Evolutionary conservation across 2,113 vertebrate genomes (phyloP).

Genomic region (Eleginops maclovinus): DNA sequence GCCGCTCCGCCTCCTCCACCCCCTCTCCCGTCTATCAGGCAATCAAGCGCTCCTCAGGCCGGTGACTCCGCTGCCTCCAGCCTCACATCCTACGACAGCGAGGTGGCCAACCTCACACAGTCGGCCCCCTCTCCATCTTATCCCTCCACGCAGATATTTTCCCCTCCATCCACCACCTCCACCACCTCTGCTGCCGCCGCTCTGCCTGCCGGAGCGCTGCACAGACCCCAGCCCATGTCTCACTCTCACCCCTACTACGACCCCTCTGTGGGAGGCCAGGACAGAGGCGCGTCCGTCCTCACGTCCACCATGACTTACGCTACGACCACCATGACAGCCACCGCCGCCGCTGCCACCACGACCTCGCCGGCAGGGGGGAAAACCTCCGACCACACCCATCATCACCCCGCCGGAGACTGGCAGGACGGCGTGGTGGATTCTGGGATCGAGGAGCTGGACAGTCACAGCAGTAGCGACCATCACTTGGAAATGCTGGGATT

Average conservation of each 20-base stretch:
- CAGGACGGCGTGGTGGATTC: conserved; percentile 89
- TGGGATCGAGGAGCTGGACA: conserved; percentile 92
- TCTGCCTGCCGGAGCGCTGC: conserved; percentile 64
- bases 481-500: conserved; percentile 88
- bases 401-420: conserved; percentile 77
- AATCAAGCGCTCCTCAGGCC: conserved; percentile 57
- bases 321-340: conserved; percentile 80
- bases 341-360: conserved; percentile 70
- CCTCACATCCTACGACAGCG: conserved; percentile 94
- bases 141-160: conserved; percentile 78
- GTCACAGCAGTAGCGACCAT: conserved; percentile 92
- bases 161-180: conserved; percentile 61
- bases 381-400: conserved; percentile 50
- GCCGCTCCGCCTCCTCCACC: conserved; percentile 69
- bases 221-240: conserved; percentile 84
- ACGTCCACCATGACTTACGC: conserved; percentile 81
- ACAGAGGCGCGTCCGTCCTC: conserved; percentile 76
- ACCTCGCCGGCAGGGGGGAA: conserved; percentile 65
- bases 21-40: conserved; percentile 56
- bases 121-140: conserved; percentile 83
- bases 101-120: conserved; percentile 93
- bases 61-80: conserved; percentile 92
- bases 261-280: conserved; percentile 62
- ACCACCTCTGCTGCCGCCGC: conserved; percentile 51
- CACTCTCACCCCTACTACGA: conserved; percentile 73